phyloP scores from a whole-genome alignment of 2,888 invertebrate species.

The Spilarctia lutea region DNA sequence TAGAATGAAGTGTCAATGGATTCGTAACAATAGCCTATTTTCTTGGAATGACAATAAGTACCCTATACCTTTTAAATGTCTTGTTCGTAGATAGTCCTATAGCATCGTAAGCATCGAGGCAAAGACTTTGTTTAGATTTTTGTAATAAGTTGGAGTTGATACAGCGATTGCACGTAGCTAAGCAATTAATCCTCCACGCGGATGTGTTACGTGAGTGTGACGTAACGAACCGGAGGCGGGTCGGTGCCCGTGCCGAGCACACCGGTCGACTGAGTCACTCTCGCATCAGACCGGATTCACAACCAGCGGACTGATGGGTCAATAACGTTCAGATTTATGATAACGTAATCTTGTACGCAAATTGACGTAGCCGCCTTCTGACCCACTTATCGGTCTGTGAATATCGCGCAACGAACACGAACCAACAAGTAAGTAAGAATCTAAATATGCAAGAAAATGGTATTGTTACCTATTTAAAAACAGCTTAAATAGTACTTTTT shows the following conservation, averaged over 20 bases:
- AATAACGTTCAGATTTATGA: conserved; percentile 4
- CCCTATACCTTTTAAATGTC: no score
- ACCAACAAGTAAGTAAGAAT: neutral
- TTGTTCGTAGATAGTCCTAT: no score
- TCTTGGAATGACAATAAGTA: no score
- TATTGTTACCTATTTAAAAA: no score
- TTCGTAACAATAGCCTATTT: no score
- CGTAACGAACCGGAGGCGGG: conserved; percentile 13
- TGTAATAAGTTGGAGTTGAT: neutral
- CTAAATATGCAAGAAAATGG: neutral
- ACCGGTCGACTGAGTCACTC: conserved; percentile 9
- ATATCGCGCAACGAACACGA: neutral
- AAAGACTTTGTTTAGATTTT: neutral
- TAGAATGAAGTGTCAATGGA: no score
- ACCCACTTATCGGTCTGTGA: neutral
- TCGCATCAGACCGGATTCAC: conserved; percentile 5
- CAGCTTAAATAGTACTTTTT: neutral
- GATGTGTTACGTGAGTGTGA: conserved; percentile 28
- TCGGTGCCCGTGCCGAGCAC: conserved; percentile 5
- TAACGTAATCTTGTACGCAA: neutral
- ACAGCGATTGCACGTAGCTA: conserved; percentile 26
- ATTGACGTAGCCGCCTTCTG: neutral
- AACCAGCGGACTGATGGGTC: neutral
- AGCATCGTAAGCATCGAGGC: no score
- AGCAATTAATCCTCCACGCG: conserved; percentile 27